Base-by-base conservation (phyloP, 2,113 vertebrate genomes). In the Mus pahari region DNA sequence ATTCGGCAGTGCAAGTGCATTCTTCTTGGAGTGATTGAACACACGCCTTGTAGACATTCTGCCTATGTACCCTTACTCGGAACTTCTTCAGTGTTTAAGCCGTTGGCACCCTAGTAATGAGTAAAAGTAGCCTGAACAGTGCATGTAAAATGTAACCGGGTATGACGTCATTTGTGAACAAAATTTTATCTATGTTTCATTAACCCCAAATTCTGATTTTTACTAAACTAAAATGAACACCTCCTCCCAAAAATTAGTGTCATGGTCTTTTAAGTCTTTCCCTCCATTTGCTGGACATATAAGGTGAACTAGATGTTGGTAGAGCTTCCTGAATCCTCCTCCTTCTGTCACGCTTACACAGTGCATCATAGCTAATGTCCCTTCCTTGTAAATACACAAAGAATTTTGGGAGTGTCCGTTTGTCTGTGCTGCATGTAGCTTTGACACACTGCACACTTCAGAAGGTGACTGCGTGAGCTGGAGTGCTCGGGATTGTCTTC, bases 101-200 rank as follows among this genome's bases (percentile, higher is more conserved):
- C 70, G 73, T 68, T 77, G 66, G 14, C 6, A 28, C 77, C n/a
- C 55, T 87, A 53, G 9, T 39, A 50, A 1, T 77, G 24, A 55
- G 28, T 71, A 45, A 42, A 89, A 28, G 66, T 82, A 81, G 42
- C 70, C 88, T 96, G 88, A 84, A 55, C 16, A 17, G 55, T 88
- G 13, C n/a, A 74, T 79, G 20, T 92, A 62, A 81, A 91, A 82
- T 78, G 48, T 17, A 28, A 62, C 60, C 11, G 42, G 24, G 16
- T 75, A 66, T 68, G 79, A 73, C 77, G 4, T n/a, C 55, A 83
- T 90, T 97, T 92, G 5, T 86, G 83, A 96, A 89, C 62, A 89
- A 64, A 58, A 70, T 79, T 87, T 91, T 58, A 8, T 64, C 94
- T 19, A 4, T 28, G 73, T 88, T 94, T 93, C 16, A 10, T 86